Conservation (phyloP, 2,113 vertebrate species). For the Taxidea taxus region DNA sequence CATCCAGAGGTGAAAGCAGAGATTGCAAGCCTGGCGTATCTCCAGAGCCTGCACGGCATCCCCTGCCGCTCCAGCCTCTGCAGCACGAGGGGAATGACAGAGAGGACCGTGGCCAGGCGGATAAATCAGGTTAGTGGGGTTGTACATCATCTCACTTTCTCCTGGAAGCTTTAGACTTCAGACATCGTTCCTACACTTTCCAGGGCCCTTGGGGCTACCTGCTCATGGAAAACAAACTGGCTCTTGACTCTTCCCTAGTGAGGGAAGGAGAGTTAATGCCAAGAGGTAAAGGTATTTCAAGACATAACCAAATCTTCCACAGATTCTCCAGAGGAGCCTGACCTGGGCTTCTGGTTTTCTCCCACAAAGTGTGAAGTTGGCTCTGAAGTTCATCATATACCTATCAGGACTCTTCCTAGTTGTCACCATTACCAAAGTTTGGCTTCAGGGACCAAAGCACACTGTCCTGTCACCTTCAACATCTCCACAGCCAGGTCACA, state of each 20-base stretch:
- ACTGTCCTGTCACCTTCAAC: background rate
- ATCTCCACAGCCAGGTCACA: background rate
- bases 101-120: too few species aligned
- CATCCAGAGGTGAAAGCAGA: background rate
- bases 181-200: too few species aligned
- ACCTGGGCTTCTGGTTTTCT: background rate
- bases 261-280: background rate
- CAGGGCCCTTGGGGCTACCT: background rate
- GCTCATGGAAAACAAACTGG: background rate
- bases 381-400: background rate
- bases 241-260: background rate
- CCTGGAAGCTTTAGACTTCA: background rate
- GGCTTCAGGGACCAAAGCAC: too few species aligned
- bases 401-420: background rate
- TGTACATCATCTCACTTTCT: background rate
- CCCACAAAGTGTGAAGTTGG: background rate
- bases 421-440: background rate
- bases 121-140: too few species aligned
- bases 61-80: background rate
- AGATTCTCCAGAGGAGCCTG: too few species aligned
- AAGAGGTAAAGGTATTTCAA: background rate
- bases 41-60: background rate
- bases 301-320: too few species aligned
- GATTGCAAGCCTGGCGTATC: fast-evolving
- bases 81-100: fast-evolving